Evolutionary conservation across 2,113 vertebrate species (phyloP), one percentile per base, ranked within the genome.

Genomic region (Trematomus loennbergii): DNA sequence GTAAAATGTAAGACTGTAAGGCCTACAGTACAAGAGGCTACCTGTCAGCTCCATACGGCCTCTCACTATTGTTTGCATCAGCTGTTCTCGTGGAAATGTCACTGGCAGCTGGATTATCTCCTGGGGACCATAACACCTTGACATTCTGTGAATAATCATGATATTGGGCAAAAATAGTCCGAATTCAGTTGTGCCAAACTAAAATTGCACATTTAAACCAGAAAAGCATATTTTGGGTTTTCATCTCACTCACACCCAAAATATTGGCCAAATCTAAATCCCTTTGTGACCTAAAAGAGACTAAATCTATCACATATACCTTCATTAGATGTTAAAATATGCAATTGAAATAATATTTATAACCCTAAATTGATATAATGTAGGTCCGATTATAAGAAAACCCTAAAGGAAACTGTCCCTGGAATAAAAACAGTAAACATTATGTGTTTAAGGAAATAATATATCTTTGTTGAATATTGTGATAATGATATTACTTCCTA

Each of bases 11-110:
- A n/a, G 22, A 11, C 2, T 12, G n/a, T n/a, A 7, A 2, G 36
- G 7, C 36, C 57, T 6, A 3, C n/a, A n/a, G n/a, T n/a, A n/a
- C 1, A 59, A 1, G 9, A 66, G 53, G 20, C 33, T 66, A 84
- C 81, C 89, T 82, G 85, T 83, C 87, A 80, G 69, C 61, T 75
- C 75, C 84, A 54, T 68, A 69, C 45, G 54, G 66, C 48, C 64
- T 58, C 57, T 7, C 43, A 70, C 62, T 58, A 50, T 55, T 68
- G 73, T 83, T 75, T 58, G 52, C 2, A 63, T 84, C 83, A 84
- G 75, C 79, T 84, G 84, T 54, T 79, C 7, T 40, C 36, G 8
- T 40, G 36, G 36, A 10, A 1, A 36, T 67, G 57, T 40, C 36
- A 3, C 13, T 66, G 73, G 46, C 82, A 65, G 67, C 67, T 78